A percentile compares a stretch with the other conserved stretches of the same genome.
Conservation (phyloP, 2,113 vertebrate species). For the Colius striatus region DNA sequence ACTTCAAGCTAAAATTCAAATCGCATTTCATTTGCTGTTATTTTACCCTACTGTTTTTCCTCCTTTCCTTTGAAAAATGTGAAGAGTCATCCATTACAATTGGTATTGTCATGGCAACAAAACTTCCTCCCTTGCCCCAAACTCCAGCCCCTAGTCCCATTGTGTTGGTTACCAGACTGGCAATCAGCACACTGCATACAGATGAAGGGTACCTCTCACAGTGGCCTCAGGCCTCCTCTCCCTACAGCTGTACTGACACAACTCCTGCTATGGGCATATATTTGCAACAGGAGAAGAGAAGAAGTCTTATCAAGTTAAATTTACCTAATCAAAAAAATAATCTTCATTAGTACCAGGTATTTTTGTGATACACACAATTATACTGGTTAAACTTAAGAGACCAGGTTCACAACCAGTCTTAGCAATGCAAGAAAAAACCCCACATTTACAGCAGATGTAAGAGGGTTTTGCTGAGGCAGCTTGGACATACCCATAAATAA, state of each 20-base stretch:
- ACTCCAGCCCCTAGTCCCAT: neutral
- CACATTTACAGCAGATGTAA: neutral
- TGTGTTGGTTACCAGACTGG: neutral
- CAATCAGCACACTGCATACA: neutral
- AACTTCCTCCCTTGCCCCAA: constrained; percentile 10
- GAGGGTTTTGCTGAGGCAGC: neutral
- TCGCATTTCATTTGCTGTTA: neutral
- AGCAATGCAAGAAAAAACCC: neutral
- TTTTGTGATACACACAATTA: fast-evolving
- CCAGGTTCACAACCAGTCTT: neutral
- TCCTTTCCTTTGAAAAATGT: neutral
- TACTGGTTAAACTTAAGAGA: neutral
- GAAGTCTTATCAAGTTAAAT: neutral
- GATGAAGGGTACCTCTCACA: neutral
- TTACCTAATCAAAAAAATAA: neutral
- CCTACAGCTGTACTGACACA: neutral
- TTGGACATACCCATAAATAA: neutral
- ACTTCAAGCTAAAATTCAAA: neutral
- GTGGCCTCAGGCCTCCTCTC: neutral
- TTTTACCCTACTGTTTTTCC: neutral
- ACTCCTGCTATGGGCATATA: neutral
- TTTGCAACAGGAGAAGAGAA: neutral
- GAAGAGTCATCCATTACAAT: neutral
- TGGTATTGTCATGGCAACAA: constrained; percentile 39
- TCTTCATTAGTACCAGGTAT: neutral